These are phyloP conservation scores for Scaptomyza hsui DNA, from an alignment of 1,140 invertebrate species.

Conservation along the genomic window DNA sequence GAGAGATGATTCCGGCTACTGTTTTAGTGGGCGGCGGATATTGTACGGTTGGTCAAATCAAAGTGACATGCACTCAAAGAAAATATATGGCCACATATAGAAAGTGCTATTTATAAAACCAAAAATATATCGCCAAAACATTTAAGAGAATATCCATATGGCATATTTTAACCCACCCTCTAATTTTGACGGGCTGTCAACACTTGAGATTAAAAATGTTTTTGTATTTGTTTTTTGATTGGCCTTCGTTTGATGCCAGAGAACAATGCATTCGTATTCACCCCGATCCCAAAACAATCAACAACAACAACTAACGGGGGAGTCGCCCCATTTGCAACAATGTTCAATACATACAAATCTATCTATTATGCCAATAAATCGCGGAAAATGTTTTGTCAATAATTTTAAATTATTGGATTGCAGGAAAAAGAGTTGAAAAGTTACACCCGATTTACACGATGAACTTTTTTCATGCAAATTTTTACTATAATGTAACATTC, in stretches of 20 bases:
- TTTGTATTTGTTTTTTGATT: constrained; percentile 44
- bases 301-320: background rate
- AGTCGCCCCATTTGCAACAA: background rate
- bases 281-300: constrained; percentile 44
- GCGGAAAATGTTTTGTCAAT: constrained; percentile 67
- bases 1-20: constrained; percentile 32
- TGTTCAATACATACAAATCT: constrained; percentile 38
- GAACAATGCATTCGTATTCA: constrained; percentile 55
- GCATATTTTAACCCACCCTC: background rate
- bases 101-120: constrained; percentile 45
- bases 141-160: constrained; percentile 14
- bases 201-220: constrained; percentile 54
- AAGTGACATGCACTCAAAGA: constrained; percentile 58
- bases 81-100: constrained; percentile 10
- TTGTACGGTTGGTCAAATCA: constrained; percentile 41
- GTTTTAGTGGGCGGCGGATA: constrained; percentile 31
- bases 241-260: constrained; percentile 58
- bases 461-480: too few species aligned
- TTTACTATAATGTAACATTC: too few species aligned
- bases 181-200: constrained; percentile 63
- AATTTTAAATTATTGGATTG: constrained; percentile 28
- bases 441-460: too few species aligned
- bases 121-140: constrained; percentile 19
- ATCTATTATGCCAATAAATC: constrained; percentile 60
- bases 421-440: background rate